Conservation (phyloP, 2,113 vertebrate genomes). For the Saccopteryx leptura region DNA sequence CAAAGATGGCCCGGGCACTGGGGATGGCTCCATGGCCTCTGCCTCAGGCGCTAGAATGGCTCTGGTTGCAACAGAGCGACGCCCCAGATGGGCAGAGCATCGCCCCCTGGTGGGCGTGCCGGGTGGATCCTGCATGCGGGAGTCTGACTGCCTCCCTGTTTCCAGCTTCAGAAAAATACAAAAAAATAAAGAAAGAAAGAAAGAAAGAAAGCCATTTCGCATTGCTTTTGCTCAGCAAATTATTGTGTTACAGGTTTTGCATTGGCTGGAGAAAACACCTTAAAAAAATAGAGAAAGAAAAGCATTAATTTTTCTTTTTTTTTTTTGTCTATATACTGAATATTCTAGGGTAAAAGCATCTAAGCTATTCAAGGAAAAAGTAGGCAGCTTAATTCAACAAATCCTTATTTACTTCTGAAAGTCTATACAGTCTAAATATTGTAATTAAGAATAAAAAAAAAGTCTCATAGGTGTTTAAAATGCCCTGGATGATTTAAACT, state of each 20-base stretch:
- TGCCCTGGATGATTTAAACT: neutral
- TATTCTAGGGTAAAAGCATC: neutral
- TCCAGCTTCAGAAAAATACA: too few species aligned
- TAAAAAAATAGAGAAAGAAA: conserved; percentile 12
- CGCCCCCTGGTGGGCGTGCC: too few species aligned
- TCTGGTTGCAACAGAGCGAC: too few species aligned
- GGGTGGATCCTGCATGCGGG: too few species aligned
- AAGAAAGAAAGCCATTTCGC: neutral
- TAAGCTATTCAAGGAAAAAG: neutral
- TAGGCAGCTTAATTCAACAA: neutral
- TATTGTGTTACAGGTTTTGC: neutral
- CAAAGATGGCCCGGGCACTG: too few species aligned
- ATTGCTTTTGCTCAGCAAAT: conserved; percentile 10
- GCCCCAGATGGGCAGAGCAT: too few species aligned
- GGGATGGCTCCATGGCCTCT: too few species aligned
- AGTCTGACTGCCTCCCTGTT: too few species aligned
- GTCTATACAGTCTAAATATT: neutral
- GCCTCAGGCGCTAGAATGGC: too few species aligned
- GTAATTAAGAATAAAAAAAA: neutral
- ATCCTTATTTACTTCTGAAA: neutral
- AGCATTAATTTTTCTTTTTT: neutral
- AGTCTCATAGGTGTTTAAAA: neutral
- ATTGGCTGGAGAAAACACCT: neutral
- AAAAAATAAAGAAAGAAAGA: too few species aligned
- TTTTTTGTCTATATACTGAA: neutral